Percentiles rank a stretch among this genome's conserved stretches.
These are phyloP conservation scores for Tetragnatha montana DNA, from an alignment of 2,888 invertebrate genomes.

Conservation along the genomic window DNA sequence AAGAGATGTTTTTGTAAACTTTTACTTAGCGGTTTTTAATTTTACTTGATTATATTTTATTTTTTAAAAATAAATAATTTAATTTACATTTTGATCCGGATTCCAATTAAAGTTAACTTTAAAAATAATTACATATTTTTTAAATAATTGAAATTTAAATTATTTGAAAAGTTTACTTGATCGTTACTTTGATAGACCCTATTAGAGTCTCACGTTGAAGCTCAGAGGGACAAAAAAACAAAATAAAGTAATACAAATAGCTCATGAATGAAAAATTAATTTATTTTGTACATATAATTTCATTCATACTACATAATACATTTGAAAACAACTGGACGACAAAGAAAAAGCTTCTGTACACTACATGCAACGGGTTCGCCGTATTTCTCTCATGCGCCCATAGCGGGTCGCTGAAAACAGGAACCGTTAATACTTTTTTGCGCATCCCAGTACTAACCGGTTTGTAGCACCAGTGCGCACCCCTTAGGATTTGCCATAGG, in stretches of 20 bases:
- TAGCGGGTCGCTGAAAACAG: conserved; percentile 1
- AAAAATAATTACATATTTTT: too few relatives aligned
- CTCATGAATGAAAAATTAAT: conserved; percentile 58
- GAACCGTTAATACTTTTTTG: conserved; percentile 11
- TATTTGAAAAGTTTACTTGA: too few relatives aligned
- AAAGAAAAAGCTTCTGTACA: conserved; percentile 59
- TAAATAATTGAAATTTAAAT: too few relatives aligned
- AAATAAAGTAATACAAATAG: conserved; percentile 12
- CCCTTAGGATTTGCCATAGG: conserved; percentile 11
- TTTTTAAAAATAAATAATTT: too few relatives aligned
- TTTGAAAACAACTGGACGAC: conserved; percentile 57
- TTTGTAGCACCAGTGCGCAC: conserved; percentile 39
- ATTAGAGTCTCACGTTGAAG: neutral
- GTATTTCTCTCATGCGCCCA: conserved; percentile 24
- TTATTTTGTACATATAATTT: conserved; percentile 66
- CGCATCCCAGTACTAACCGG: conserved; percentile 66
- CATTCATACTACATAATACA: conserved; percentile 54
- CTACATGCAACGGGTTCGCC: conserved; percentile 5
- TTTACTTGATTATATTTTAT: too few relatives aligned
- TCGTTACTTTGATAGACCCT: too few relatives aligned
- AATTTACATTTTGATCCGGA: too few relatives aligned
- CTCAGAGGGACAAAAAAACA: neutral
- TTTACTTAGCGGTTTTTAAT: too few relatives aligned
- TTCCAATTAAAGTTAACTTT: too few relatives aligned
- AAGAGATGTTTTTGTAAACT: too few relatives aligned